phyloP scores from a whole-genome alignment of 2,113 vertebrate species.

The Ivindomyrus marchei region DNA sequence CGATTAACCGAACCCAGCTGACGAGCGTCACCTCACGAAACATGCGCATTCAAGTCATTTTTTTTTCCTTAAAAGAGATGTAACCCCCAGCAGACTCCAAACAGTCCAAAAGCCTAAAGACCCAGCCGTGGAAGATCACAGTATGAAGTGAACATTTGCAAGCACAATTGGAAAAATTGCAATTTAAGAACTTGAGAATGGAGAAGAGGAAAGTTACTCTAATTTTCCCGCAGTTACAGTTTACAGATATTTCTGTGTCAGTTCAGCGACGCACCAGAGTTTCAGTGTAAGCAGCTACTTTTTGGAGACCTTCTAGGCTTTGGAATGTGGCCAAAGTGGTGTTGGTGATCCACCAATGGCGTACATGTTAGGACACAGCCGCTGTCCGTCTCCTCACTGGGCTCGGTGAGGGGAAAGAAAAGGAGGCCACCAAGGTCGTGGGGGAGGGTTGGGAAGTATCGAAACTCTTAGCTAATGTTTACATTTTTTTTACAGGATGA shows the following conservation, averaged over 20 bases:
- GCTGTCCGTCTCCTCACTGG: background rate
- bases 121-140: background rate
- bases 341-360: background rate
- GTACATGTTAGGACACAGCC: background rate
- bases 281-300: background rate
- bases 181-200: background rate
- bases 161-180: background rate
- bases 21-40: background rate
- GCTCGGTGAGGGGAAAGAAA: background rate
- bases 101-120: background rate
- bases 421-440: background rate
- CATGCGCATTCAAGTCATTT: background rate
- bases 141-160: background rate
- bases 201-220: background rate
- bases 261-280: background rate
- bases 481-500: background rate
- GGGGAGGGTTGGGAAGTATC: background rate
- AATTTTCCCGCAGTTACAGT: background rate
- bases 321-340: background rate
- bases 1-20: background rate
- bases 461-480: background rate
- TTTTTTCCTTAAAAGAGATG: background rate
- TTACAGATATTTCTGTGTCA: background rate
- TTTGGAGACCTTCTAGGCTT: background rate
- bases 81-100: background rate